Evolutionary conservation across 2,888 invertebrate genomes (phyloP), one percentile per base, ranked within the genome.

Genomic region (Lepas anatifera): DNA sequence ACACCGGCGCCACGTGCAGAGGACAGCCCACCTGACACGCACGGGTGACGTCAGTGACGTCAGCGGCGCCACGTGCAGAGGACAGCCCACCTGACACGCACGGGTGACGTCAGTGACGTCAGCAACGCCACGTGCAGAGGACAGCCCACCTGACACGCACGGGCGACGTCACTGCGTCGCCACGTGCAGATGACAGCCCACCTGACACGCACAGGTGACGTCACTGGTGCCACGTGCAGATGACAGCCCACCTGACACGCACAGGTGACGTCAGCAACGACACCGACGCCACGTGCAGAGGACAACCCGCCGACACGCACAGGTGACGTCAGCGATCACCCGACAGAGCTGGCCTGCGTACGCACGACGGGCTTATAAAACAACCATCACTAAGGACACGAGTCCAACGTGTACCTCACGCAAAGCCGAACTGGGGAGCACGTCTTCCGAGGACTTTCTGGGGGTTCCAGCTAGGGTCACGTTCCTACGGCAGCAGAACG

Each of bases 101-200:
- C 86, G 68, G 91, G 92, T 1, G 98, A 94, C 73, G 88, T 86
- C 82, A 89, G 91, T 77, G 94, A 94, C 92, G 98, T 98, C 80
- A 99, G 90, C 83, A 96, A 95, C 77, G 97, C 95, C 77, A 99
- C 88, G 76, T 86, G 85, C 73, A 99, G 85, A 6, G 98, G 98
- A 75, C 92, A 87, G 79, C 89, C 88, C 76, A 92, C 87, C n/a
- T n/a, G n/a, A n/a, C n/a, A n/a, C n/a, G n/a, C 74, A 90, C 86
- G 68, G 91, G 92, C 1, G 98, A 94, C 73, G 88, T 86, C 82
- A 89, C 91, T 77, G 90, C 83, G 96, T 95, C 77, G 97, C 95
- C 77, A 99, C 88, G 76, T 86, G 85, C 73, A 99, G 85, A 6
- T 98, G 98, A 75, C 92, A 87, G 79, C 89, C 88, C 76, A 92